phyloP scores from a whole-genome alignment of 2,888 invertebrate species.

The Phyllotreta striolata region DNA sequence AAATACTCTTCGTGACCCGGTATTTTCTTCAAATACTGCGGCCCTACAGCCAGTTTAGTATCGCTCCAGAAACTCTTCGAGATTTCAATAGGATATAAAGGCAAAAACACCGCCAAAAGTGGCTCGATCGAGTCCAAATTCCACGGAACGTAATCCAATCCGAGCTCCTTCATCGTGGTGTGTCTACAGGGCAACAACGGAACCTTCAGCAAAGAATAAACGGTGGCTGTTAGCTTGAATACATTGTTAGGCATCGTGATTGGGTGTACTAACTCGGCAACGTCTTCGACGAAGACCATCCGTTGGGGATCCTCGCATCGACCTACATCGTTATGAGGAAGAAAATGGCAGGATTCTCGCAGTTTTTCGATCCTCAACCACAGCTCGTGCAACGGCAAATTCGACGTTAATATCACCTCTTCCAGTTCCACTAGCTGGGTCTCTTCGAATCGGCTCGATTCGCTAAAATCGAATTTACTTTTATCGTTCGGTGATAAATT shows the following conservation, averaged over 20 bases:
- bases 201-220: constrained; percentile 66
- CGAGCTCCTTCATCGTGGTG: constrained; percentile 59
- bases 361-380: constrained; percentile 80
- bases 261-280: constrained; percentile 75
- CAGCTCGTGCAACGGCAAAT: constrained; percentile 75
- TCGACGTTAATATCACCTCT: constrained; percentile 67
- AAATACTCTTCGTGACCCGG: constrained; percentile 70
- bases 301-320: constrained; percentile 71
- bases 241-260: constrained; percentile 66
- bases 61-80: constrained; percentile 59
- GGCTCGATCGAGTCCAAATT: constrained; percentile 64
- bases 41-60: constrained; percentile 64
- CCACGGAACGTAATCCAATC: constrained; percentile 62
- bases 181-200: constrained; percentile 66
- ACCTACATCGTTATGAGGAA: constrained; percentile 63
- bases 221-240: constrained; percentile 68
- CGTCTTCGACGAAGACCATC: constrained; percentile 70
- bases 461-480: constrained; percentile 43
- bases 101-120: constrained; percentile 59
- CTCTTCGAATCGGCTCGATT: constrained; percentile 57
- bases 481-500: constrained; percentile 65
- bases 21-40: constrained; percentile 67
- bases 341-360: constrained; percentile 76
- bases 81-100: constrained; percentile 54
- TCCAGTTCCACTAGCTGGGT: constrained; percentile 67